These are phyloP conservation scores for Picus viridis DNA, from an alignment of 2,797 vertebrate species.

Conservation along the genomic window DNA sequence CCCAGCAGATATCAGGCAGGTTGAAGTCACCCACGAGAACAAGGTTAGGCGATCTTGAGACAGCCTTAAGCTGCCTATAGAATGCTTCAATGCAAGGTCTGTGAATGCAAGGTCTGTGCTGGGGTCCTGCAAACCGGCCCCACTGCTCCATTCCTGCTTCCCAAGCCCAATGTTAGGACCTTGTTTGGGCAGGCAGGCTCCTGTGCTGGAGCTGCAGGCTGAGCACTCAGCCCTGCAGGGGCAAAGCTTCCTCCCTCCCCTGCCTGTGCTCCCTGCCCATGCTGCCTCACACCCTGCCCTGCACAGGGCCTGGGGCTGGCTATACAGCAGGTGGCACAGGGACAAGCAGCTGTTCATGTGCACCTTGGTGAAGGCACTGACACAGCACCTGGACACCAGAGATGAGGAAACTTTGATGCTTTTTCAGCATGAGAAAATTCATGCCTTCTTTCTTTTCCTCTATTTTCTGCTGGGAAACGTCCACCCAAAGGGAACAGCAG, in stretches of 20 bases:
- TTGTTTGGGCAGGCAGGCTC: background rate
- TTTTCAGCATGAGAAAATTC: background rate
- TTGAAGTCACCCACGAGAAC: no score
- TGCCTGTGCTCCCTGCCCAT: no score
- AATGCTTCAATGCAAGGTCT: no score
- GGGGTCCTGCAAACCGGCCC: background rate
- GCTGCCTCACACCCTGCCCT: background rate
- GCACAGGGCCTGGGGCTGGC: accelerated
- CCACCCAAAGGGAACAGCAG: background rate
- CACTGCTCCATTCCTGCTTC: background rate
- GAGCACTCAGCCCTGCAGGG: background rate
- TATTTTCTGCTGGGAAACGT: background rate
- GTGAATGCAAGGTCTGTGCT: no score
- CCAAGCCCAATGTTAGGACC: accelerated
- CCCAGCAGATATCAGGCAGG: no score
- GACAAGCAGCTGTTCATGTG: no score
- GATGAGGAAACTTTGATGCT: background rate
- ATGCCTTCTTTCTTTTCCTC: background rate
- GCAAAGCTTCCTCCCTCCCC: accelerated
- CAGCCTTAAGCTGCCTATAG: no score
- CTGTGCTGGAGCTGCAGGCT: background rate
- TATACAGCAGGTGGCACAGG: no score
- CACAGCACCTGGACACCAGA: background rate
- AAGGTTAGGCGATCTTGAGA: no score
- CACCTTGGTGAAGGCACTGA: background rate